Evolutionary conservation across 2,113 vertebrate species (phyloP).

Genomic region (Pterocles burchelli): DNA sequence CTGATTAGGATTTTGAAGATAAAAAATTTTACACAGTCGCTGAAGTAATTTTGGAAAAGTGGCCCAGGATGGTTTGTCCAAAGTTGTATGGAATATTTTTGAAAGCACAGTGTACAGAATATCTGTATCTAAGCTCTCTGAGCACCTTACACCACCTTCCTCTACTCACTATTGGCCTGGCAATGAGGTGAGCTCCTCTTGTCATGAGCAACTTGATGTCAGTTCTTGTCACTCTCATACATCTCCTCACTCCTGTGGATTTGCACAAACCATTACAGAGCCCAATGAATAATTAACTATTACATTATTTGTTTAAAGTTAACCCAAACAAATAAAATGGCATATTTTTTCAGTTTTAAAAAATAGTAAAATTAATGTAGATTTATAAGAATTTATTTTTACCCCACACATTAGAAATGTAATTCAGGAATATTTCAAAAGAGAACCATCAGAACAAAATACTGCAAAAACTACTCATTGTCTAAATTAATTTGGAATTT

Average conservation of each 20-base stretch:
- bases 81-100: not conserved
- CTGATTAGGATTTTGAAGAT: not conserved
- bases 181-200: not conserved
- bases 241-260: not conserved
- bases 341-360: not conserved
- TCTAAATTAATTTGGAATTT: not conserved
- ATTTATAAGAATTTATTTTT: not conserved
- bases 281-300: not conserved
- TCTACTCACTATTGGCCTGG: not conserved
- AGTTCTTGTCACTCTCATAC: not conserved
- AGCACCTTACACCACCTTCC: not conserved
- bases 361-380: not conserved
- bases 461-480: not conserved
- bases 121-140: not conserved
- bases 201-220: not conserved
- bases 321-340: not conserved
- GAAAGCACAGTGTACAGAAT: not conserved
- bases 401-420: not conserved
- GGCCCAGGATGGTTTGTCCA: rapidly evolving
- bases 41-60: not conserved
- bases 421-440: not conserved
- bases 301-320: not conserved
- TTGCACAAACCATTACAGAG: not conserved
- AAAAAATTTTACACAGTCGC: not conserved
- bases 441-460: not conserved